Conservation (phyloP, 1,140 invertebrate species). For the Arion vulgaris region DNA sequence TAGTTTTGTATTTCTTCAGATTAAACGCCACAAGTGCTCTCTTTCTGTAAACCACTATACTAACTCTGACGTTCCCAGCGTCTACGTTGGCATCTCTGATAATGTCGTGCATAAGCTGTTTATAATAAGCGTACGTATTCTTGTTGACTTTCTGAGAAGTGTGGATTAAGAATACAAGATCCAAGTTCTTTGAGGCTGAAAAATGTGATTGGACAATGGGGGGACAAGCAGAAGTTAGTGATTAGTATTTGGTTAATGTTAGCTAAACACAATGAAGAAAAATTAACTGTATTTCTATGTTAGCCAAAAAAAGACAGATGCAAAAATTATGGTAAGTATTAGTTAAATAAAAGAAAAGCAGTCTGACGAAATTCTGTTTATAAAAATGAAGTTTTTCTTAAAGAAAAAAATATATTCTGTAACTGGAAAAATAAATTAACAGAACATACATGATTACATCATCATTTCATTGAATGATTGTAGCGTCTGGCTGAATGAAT, state of each 20-base stretch:
- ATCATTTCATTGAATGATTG: too few species aligned
- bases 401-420: too few species aligned
- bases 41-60: constrained; percentile 54
- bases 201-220: neutral
- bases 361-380: too few species aligned
- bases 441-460: too few species aligned
- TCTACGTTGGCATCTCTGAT: constrained; percentile 53
- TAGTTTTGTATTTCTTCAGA: constrained; percentile 49
- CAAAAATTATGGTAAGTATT: too few species aligned
- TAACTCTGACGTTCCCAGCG: constrained; percentile 52
- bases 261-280: too few species aligned
- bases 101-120: constrained; percentile 52
- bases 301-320: too few species aligned
- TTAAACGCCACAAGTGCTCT: constrained; percentile 55
- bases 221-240: neutral
- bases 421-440: too few species aligned
- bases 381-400: too few species aligned
- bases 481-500: too few species aligned
- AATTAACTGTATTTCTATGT: too few species aligned
- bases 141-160: neutral
- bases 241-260: neutral
- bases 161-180: constrained; percentile 13
- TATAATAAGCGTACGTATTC: neutral
- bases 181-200: constrained; percentile 19
- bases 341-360: too few species aligned